These are phyloP conservation scores for Apaloderma vittatum DNA, from an alignment of 2,113 vertebrate genomes.

Conservation along the genomic window DNA sequence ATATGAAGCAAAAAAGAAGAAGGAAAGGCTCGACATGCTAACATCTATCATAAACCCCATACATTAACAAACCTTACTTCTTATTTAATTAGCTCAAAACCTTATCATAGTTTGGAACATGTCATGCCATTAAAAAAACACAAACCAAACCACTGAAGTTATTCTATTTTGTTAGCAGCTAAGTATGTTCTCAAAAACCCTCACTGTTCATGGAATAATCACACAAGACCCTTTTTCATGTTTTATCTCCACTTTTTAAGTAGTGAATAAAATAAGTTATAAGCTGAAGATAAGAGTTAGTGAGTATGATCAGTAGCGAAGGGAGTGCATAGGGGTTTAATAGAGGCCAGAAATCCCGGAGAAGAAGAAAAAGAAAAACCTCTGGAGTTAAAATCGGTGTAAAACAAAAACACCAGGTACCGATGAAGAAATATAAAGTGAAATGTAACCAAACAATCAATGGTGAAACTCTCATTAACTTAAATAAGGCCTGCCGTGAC, in stretches of 20 bases:
- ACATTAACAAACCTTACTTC: slow-evolving; percentile 61
- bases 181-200: background rate
- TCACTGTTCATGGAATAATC: background rate
- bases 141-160: background rate
- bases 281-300: slow-evolving; percentile 25
- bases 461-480: slow-evolving; percentile 19
- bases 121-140: slow-evolving; percentile 3
- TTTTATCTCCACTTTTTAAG: slow-evolving; percentile 29
- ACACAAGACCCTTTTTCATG: background rate
- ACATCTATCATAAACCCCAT: slow-evolving; percentile 54
- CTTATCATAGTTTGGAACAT: slow-evolving; percentile 68
- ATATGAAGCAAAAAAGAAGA: slow-evolving; percentile 64
- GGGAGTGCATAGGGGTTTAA: background rate
- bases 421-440: background rate
- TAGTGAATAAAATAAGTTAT: slow-evolving; percentile 14
- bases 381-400: background rate
- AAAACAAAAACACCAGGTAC: background rate
- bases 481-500: background rate
- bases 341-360: background rate
- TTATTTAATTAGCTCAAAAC: slow-evolving; percentile 69
- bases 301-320: background rate
- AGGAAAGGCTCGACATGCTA: slow-evolving; percentile 12
- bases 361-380: background rate
- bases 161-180: slow-evolving; percentile 12
- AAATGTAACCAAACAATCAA: slow-evolving; percentile 35